phyloP scores from a whole-genome alignment of 2,888 invertebrate genomes.

The Iphiclides podalirius region DNA sequence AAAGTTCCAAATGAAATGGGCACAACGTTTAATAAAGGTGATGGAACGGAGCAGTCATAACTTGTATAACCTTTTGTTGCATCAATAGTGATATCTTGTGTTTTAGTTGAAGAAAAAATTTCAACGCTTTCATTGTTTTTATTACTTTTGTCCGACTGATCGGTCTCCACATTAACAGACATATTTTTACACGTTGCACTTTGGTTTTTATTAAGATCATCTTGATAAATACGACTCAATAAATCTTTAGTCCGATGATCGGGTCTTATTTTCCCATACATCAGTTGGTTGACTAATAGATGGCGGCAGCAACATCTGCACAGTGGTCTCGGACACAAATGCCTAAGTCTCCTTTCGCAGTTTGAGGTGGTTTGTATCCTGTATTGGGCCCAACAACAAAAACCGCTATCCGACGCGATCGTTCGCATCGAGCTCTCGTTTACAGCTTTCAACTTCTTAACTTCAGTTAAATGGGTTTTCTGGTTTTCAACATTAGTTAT shows the following conservation, averaged over 20 bases:
- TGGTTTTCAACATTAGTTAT: neutral
- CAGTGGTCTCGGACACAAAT: conserved; percentile 31
- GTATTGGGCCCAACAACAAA: conserved; percentile 52
- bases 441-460: neutral
- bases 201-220: no score
- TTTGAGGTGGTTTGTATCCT: conserved; percentile 23
- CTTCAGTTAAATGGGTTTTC: neutral
- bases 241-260: no score
- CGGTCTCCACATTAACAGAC: no score
- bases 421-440: neutral
- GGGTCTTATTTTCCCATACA: no score
- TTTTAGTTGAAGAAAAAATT: neutral
- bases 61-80: neutral
- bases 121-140: neutral
- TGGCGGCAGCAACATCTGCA: conserved; percentile 48
- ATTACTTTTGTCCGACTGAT: no score
- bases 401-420: conserved; percentile 15
- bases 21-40: neutral
- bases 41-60: neutral
- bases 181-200: no score
- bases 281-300: conserved; percentile 28
- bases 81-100: neutral
- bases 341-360: conserved; percentile 21
- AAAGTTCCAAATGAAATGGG: neutral
- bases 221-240: no score